Conservation (phyloP, 2,113 vertebrate species). For the Astatotilapia flaviijosephi region DNA sequence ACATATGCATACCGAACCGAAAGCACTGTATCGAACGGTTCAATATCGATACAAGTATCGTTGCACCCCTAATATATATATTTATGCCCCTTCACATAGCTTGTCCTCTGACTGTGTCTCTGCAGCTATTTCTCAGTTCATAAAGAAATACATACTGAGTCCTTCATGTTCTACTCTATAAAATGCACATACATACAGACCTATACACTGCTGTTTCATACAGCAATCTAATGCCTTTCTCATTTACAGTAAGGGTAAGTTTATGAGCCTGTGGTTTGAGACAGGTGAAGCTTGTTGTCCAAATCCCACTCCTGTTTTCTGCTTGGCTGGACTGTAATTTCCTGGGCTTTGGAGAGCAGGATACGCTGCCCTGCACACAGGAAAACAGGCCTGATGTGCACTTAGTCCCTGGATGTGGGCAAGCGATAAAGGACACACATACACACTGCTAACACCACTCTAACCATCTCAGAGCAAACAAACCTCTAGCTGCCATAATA, state of each 20-base stretch:
- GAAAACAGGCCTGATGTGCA: constrained; percentile 62
- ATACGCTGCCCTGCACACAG: constrained; percentile 65
- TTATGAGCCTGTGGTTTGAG: constrained; percentile 31
- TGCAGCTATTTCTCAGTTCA: background rate
- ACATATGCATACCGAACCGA: no score
- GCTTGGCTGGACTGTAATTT: constrained; percentile 75
- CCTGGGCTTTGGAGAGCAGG: constrained; percentile 64
- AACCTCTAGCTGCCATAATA: background rate
- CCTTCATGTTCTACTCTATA: background rate
- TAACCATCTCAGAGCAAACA: background rate
- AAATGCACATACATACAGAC: background rate
- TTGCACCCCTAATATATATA: background rate
- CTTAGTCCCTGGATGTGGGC: constrained; percentile 56
- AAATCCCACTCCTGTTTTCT: constrained; percentile 70
- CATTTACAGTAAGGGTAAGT: constrained; percentile 39
- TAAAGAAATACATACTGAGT: background rate
- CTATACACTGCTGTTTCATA: background rate
- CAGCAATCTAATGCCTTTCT: constrained; percentile 6
- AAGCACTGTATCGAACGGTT: no score
- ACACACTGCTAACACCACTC: background rate
- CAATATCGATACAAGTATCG: rapidly evolving
- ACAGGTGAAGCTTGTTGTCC: constrained; percentile 63
- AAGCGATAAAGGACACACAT: constrained; percentile 50
- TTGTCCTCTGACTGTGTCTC: background rate
- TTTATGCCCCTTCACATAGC: background rate